These are phyloP conservation scores for Heliconius erato DNA, from an alignment of 2,888 invertebrate genomes.

Conservation along the genomic window DNA sequence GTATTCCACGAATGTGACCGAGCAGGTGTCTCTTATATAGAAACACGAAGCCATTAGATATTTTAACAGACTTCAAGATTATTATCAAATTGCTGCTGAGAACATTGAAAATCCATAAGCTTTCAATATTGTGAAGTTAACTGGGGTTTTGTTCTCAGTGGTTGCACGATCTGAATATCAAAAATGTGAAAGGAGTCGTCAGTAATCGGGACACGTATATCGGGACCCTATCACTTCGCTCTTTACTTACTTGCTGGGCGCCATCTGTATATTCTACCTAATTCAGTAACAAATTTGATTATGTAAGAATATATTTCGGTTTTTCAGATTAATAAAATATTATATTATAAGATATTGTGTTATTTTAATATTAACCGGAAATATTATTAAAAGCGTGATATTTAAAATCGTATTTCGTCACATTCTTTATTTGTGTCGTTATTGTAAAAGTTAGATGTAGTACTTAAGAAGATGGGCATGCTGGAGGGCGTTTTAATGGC, in stretches of 20 bases:
- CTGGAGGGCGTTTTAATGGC: conserved; percentile 81
- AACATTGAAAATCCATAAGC: conserved; percentile 84
- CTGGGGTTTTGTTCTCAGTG: conserved; percentile 84
- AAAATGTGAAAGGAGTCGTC: conserved; percentile 83
- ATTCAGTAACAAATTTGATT: conserved; percentile 83
- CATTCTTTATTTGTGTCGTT: conserved; percentile 51
- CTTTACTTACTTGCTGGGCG: conserved; percentile 83
- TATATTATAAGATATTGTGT: not conserved
- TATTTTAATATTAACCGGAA: not conserved
- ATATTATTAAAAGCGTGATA: not conserved
- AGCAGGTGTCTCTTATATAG: conserved; percentile 54
- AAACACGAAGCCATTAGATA: conserved; percentile 17
- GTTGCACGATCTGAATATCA: conserved; percentile 84
- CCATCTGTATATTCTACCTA: conserved; percentile 84
- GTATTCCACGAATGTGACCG: conserved; percentile 48
- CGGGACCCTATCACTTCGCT: conserved; percentile 85
- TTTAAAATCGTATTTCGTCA: conserved; percentile 33
- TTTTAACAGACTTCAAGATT: conserved; percentile 57
- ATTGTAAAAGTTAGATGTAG: conserved; percentile 71
- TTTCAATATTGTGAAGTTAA: conserved; percentile 84
- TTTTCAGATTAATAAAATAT: conserved; percentile 14
- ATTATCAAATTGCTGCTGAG: conserved; percentile 73
- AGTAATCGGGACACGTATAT: conserved; percentile 83
- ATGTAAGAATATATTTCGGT: conserved; percentile 69
- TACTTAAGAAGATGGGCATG: conserved; percentile 81